These are phyloP conservation scores for Ctenopoma kingsleyae DNA, from an alignment of 2,797 vertebrate species.

Conservation along the genomic window DNA sequence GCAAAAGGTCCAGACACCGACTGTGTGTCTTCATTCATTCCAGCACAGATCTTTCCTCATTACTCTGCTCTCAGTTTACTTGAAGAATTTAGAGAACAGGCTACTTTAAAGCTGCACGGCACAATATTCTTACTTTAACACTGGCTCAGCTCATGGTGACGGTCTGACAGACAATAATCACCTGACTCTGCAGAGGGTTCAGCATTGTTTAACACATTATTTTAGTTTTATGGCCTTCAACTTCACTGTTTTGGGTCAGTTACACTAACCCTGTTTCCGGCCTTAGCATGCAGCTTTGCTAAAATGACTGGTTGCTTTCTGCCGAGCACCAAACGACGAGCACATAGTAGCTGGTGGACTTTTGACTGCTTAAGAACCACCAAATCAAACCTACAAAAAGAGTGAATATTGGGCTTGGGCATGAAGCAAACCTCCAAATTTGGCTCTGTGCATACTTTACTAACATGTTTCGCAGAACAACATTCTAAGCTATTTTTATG, in stretches of 20 bases:
- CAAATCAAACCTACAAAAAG: background rate
- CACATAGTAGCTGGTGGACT: too few relatives aligned
- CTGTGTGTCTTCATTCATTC: constrained; percentile 23
- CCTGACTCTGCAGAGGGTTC: background rate
- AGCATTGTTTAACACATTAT: background rate
- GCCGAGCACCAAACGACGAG: too few relatives aligned
- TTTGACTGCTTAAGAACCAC: background rate
- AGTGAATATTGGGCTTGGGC: background rate
- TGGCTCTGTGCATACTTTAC: background rate
- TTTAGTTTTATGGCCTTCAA: background rate
- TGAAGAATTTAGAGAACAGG: background rate
- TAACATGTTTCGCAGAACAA: background rate
- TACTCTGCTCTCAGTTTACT: constrained; percentile 7
- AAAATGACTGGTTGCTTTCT: background rate
- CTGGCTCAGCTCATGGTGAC: background rate
- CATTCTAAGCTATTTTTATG: background rate
- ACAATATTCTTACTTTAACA: background rate
- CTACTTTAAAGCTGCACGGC: constrained; percentile 1
- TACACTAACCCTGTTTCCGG: background rate
- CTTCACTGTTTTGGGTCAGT: background rate
- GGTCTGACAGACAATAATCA: background rate
- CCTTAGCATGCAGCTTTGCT: background rate
- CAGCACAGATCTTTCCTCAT: constrained; percentile 11
- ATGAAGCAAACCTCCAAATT: background rate
- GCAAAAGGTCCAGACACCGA: constrained; percentile 25